Percentiles rank a stretch among this genome's conserved stretches.
Conservation (phyloP, 2,888 invertebrate species). For the Ophonus ardosiacus region DNA sequence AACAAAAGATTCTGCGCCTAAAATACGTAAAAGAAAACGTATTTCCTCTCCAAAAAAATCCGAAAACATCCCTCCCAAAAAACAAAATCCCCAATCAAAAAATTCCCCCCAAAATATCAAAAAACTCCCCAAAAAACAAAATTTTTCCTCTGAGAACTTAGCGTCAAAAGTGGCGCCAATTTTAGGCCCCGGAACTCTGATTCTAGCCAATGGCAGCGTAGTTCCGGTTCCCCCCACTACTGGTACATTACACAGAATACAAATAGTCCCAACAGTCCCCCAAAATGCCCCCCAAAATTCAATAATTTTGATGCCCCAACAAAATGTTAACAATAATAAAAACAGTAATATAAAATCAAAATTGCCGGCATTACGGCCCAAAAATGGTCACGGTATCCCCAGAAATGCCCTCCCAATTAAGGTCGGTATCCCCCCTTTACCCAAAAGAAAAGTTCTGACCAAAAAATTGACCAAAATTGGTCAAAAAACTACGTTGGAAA, state of each 20-base stretch:
- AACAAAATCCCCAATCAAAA: neutral
- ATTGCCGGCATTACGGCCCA: neutral
- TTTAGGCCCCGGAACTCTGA: constrained; percentile 73
- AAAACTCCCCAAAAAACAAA: neutral
- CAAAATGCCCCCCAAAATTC: neutral
- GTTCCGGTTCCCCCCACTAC: constrained; percentile 70
- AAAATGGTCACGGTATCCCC: neutral
- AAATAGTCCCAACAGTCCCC: neutral
- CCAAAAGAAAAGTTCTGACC: constrained; percentile 18
- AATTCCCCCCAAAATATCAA: neutral
- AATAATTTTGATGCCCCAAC: constrained; percentile 23
- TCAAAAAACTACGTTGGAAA: neutral
- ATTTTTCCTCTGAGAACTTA: neutral
- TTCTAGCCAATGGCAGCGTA: constrained; percentile 73
- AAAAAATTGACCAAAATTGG: constrained; percentile 54
- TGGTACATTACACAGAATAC: constrained; percentile 21
- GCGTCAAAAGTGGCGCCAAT: constrained; percentile 2
- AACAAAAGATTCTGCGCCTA: constrained; percentile 69
- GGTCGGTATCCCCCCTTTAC: constrained; percentile 23
- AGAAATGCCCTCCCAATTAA: neutral
- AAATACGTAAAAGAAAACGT: constrained; percentile 70
- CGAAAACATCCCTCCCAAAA: constrained; percentile 15
- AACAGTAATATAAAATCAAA: neutral
- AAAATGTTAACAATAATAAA: neutral
- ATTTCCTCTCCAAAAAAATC: constrained; percentile 37